Percentiles rank a stretch among this genome's conserved stretches.
phyloP scores from a whole-genome alignment of 2,113 vertebrate species.

The Ciconia maguari region DNA sequence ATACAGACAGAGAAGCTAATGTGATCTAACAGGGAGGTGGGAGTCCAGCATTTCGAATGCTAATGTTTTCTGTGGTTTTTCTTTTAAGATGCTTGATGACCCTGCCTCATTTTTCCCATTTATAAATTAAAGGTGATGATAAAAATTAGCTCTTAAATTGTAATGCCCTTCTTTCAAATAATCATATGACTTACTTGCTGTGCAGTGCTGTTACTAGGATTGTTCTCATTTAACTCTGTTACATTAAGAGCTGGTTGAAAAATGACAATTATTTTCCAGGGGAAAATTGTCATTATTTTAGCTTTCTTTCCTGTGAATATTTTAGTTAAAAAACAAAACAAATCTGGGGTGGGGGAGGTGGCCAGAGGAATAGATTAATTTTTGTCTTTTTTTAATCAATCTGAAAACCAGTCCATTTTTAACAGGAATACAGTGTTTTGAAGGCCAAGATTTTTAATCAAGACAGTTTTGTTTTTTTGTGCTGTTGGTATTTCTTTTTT shows the following conservation, averaged over 20 bases:
- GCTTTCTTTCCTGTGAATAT: conserved; percentile 10
- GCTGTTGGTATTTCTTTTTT: conserved; percentile 36
- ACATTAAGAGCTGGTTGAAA: conserved; percentile 15
- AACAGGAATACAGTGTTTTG: conserved; percentile 33
- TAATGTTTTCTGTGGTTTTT: neutral
- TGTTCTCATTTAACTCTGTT: conserved; percentile 28
- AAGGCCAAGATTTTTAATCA: conserved; percentile 48
- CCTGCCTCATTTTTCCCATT: neutral
- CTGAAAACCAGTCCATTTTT: conserved; percentile 9
- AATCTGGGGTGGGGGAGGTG: neutral
- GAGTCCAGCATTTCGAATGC: neutral
- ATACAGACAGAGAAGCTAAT: neutral
- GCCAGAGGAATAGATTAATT: conserved; percentile 7
- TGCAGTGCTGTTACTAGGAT: neutral
- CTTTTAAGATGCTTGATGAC: neutral
- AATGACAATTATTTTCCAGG: conserved; percentile 23
- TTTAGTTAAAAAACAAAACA: conserved; percentile 33
- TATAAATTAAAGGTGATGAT: conserved; percentile 5
- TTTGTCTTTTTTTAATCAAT: conserved; percentile 19
- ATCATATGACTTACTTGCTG: neutral
- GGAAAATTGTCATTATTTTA: conserved; percentile 42
- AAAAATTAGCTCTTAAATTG: conserved; percentile 36
- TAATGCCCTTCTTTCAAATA: neutral
- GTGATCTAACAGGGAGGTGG: neutral
- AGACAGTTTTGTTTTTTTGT: neutral